Conservation (phyloP, 64 coral and sea anemone genomes). For the Stylophora pistillata region DNA sequence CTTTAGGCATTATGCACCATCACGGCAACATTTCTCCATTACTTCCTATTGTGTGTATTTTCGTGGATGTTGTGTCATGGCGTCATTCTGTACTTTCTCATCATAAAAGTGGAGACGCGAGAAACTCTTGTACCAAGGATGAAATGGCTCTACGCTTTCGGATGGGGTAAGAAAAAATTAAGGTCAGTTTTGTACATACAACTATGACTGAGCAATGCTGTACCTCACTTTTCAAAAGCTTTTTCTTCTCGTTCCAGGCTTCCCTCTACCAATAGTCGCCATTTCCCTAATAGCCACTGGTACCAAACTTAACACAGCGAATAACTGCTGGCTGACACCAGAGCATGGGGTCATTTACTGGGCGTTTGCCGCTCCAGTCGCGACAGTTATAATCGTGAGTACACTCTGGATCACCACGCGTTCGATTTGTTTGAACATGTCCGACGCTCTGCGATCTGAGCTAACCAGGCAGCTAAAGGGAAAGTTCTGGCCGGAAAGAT, state of each 20-base stretch:
- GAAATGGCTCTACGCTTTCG: slow-evolving; percentile 57
- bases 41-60: slow-evolving; percentile 64
- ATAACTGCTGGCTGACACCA: slow-evolving; percentile 31
- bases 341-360: slow-evolving; percentile 19
- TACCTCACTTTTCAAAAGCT: neutral
- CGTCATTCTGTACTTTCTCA: slow-evolving; percentile 37
- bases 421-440: too few relatives aligned
- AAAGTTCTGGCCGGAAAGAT: too few relatives aligned
- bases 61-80: slow-evolving; percentile 68
- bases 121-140: slow-evolving; percentile 30
- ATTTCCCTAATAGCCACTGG: slow-evolving; percentile 6
- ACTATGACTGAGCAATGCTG: neutral
- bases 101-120: slow-evolving; percentile 41
- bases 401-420: neutral
- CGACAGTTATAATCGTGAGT: neutral
- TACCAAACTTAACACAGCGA: neutral
- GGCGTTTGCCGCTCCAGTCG: slow-evolving; percentile 17
- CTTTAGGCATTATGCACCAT: slow-evolving; percentile 45
- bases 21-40: slow-evolving; percentile 52
- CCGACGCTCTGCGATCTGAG: too few relatives aligned
- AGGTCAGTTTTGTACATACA: neutral
- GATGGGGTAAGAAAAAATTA: slow-evolving; percentile 55
- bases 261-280: slow-evolving; percentile 5
- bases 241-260: slow-evolving; percentile 7
- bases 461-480: too few relatives aligned